Conservation (phyloP, 1,140 invertebrate genomes). For the Drosophila teissieri region DNA sequence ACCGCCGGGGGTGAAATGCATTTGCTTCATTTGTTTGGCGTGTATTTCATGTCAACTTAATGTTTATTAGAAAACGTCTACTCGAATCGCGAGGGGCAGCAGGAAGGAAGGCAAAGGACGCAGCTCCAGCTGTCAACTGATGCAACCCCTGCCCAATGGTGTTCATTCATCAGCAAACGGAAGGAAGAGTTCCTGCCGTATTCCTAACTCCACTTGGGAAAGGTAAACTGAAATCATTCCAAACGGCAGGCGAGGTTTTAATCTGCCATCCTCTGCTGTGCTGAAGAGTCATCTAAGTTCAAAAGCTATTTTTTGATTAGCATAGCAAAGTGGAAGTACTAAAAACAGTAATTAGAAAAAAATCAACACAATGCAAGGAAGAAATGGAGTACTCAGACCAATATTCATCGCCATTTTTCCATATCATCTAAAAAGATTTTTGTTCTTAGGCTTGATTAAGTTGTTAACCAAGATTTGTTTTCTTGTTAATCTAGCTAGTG, state of each 20-base stretch:
- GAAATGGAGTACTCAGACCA: no score
- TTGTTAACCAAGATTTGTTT: no score
- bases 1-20: conserved; percentile 60
- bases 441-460: no score
- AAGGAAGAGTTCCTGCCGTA: conserved; percentile 3
- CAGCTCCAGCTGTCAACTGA: conserved; percentile 6
- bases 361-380: not conserved
- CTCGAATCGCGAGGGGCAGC: conserved; percentile 45
- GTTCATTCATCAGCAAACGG: conserved; percentile 42
- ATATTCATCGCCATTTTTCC: no score
- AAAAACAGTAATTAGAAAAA: not conserved
- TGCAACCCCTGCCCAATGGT: conserved; percentile 9
- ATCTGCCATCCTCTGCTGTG: not conserved
- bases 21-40: conserved; percentile 81
- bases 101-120: not conserved
- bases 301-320: not conserved
- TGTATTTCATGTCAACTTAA: conserved; percentile 81
- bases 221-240: conserved; percentile 13
- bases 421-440: no score
- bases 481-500: no score
- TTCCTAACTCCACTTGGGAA: conserved; percentile 23
- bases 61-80: conserved; percentile 78
- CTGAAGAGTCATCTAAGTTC: not conserved
- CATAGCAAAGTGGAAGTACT: not conserved
- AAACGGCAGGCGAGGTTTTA: conserved; percentile 5